Evolutionary conservation across 2,888 invertebrate genomes (phyloP).

Genomic region (Andrena fulva): DNA sequence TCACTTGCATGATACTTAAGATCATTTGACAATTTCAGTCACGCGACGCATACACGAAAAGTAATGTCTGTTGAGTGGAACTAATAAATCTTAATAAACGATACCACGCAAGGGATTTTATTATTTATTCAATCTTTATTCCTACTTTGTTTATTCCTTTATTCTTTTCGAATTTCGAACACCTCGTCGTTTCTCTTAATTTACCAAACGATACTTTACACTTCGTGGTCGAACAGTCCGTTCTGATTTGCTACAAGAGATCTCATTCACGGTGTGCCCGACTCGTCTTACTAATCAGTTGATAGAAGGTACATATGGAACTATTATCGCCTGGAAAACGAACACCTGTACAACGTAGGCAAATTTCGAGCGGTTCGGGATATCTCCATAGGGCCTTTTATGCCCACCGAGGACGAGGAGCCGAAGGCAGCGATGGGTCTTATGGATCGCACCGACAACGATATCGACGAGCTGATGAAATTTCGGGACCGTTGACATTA

Average conservation of each 20-base stretch:
- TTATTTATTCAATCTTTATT: slow-evolving; percentile 39
- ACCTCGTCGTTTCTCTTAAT: not conserved
- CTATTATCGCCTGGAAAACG: slow-evolving; percentile 90
- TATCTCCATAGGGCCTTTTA: slow-evolving; percentile 87
- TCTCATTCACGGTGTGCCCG: slow-evolving; percentile 40
- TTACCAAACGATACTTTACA: not conserved
- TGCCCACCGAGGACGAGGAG: slow-evolving; percentile 41
- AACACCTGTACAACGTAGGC: slow-evolving; percentile 91
- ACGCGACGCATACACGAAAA: slow-evolving; percentile 2
- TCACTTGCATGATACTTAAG: slow-evolving; percentile 50
- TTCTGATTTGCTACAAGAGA: slow-evolving; percentile 21
- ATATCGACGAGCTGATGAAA: slow-evolving; percentile 34
- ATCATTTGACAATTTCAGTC: slow-evolving; percentile 38
- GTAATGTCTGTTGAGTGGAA: slow-evolving; percentile 33
- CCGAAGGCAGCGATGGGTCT: slow-evolving; percentile 43
- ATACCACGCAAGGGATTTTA: slow-evolving; percentile 24
- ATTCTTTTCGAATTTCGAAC: not conserved
- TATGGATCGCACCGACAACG: slow-evolving; percentile 52
- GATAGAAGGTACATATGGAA: slow-evolving; percentile 89
- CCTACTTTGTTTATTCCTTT: slow-evolving; percentile 26
- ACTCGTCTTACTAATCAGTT: slow-evolving; percentile 66
- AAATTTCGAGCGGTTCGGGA: slow-evolving; percentile 90
- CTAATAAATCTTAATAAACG: slow-evolving; percentile 52
- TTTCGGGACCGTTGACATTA: slow-evolving; percentile 45
- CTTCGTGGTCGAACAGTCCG: not conserved